Conservation (phyloP, 2,113 vertebrate genomes). For the Petrocephalus microphthalmus region DNA sequence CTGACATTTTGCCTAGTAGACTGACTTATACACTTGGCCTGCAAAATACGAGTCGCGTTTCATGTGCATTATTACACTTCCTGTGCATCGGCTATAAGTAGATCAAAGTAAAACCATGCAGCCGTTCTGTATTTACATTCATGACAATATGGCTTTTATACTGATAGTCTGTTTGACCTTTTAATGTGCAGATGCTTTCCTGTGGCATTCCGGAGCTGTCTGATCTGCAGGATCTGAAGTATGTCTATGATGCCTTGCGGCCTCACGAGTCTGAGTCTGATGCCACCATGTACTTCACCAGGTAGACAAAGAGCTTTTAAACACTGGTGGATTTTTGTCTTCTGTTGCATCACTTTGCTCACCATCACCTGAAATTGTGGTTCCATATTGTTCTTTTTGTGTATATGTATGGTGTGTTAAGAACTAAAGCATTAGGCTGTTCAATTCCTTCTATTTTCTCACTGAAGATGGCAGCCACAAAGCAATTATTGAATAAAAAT, state of each 20-base stretch:
- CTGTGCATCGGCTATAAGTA: background rate
- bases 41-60: background rate
- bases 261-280: conserved; percentile 89
- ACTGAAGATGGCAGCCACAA: background rate
- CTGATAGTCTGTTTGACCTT: background rate
- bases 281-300: conserved; percentile 94
- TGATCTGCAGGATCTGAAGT: conserved; percentile 86
- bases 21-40: background rate
- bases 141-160: background rate
- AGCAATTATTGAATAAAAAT: background rate
- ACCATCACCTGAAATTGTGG: background rate
- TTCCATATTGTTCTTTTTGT: background rate
- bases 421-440: background rate
- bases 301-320: conserved; percentile 53
- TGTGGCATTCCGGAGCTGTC: conserved; percentile 95
- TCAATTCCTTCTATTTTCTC: background rate
- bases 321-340: background rate
- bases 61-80: background rate
- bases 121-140: background rate
- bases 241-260: conserved; percentile 87
- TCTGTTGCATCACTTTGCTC: background rate
- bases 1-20: background rate
- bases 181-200: conserved; percentile 79
- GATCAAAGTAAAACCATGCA: background rate
- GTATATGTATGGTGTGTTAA: background rate